These are phyloP conservation scores for Anableps anableps DNA, from an alignment of 2,797 vertebrate genomes.

Conservation along the genomic window DNA sequence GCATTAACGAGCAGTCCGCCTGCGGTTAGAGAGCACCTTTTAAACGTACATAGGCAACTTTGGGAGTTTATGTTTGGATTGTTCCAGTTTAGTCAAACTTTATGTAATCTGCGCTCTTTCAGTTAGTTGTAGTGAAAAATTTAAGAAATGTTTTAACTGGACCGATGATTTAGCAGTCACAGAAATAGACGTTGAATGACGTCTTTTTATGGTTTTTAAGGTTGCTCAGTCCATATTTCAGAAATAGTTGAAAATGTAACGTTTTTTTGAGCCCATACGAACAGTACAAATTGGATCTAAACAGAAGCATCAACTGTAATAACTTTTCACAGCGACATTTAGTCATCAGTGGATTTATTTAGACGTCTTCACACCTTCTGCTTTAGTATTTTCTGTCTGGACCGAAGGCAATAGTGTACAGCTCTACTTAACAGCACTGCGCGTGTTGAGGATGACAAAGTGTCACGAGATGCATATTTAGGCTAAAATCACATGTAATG, in stretches of 20 bases:
- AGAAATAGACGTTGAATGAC: neutral
- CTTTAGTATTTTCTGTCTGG: neutral
- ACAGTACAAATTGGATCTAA: neutral
- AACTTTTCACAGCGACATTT: neutral
- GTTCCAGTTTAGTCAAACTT: neutral
- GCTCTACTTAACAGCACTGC: neutral
- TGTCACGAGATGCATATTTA: neutral
- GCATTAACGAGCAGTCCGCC: conserved; percentile 27
- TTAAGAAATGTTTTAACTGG: neutral
- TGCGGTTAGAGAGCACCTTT: conserved; percentile 4
- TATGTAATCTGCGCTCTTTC: neutral
- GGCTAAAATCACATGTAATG: neutral
- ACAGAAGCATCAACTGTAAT: neutral
- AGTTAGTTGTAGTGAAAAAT: neutral
- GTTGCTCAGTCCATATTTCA: neutral
- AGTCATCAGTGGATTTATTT: neutral
- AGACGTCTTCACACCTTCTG: neutral
- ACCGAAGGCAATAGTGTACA: neutral
- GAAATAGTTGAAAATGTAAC: neutral
- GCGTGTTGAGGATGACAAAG: neutral
- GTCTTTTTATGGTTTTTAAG: neutral
- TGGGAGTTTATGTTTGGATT: neutral
- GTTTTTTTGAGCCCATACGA: neutral
- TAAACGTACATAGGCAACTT: neutral
- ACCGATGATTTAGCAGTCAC: neutral